A percentile compares a stretch with the other conserved stretches of the same genome.
phyloP scores from a whole-genome alignment of 2,888 invertebrate species.

The Megastigmus dorsalis region DNA sequence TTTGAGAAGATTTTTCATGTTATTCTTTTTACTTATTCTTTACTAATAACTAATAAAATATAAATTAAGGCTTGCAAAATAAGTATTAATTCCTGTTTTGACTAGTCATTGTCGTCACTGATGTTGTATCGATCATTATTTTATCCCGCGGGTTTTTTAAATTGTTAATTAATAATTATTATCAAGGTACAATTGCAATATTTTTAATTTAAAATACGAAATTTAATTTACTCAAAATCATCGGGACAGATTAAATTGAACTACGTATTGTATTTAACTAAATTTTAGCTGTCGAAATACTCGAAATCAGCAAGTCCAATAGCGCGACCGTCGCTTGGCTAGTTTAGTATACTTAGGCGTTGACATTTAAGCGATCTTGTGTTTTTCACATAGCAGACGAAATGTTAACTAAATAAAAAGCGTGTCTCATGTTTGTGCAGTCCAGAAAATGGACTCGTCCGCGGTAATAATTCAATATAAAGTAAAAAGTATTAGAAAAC shows the following conservation, averaged over 20 bases:
- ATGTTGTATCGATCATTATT: conserved; percentile 43
- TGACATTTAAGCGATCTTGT: conserved; percentile 43
- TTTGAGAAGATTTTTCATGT: too few species aligned
- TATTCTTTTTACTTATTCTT: not conserved
- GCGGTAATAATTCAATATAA: conserved; percentile 18
- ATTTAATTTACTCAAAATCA: too few species aligned
- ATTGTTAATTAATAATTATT: conserved; percentile 12
- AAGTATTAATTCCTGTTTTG: conserved; percentile 20
- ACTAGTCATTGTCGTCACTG: conserved; percentile 23
- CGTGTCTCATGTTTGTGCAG: conserved; percentile 11
- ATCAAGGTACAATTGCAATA: not conserved
- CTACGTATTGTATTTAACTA: not conserved
- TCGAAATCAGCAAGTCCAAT: not conserved
- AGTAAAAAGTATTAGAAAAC: conserved; percentile 11
- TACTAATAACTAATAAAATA: not conserved
- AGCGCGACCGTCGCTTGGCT: conserved; percentile 40
- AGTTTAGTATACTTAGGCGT: conserved; percentile 38
- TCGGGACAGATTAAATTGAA: too few species aligned
- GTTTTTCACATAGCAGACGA: conserved; percentile 51
- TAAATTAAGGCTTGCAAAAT: too few species aligned
- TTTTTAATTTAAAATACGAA: not conserved
- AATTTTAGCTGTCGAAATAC: not conserved
- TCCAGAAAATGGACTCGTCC: conserved; percentile 53
- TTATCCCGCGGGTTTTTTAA: conserved; percentile 41
- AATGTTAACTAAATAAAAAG: conserved; percentile 46